Evolutionary conservation across 2,888 invertebrate genomes (phyloP), one percentile per base, ranked within the genome.

Genomic region (Sminthurides aquaticus): DNA sequence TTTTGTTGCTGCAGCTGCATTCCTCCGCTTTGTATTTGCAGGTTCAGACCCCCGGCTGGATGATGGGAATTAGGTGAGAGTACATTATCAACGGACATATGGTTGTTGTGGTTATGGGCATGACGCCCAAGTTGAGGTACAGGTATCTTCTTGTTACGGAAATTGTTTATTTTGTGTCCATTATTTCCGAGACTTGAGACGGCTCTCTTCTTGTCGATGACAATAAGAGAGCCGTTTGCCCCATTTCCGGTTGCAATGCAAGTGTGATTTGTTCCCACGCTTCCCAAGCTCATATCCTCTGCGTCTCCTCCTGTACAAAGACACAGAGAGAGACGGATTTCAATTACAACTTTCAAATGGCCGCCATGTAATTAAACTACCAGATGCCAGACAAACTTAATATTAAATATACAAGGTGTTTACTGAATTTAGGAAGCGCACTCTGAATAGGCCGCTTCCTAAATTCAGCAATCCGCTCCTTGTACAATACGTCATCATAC

Each of bases 201-300:
- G n/a, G n/a, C n/a, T 8, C 52, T 5, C 5, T 5, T 52, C 22
- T 52, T 52, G 52, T 52, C 22, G 15, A 52, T 15, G 57, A 62
- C 62, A 55, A 56, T 62, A 26, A 57, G 58, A 56, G 55, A 55
- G n/a, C 60, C 60, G 28, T 58, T 58, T 20, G 29, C 56, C 1
- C 57, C 63, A 15, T 55, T 61, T 20, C 34, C 48, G 11, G 61
- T 48, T 1, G 66, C 27, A 5, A 57, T 24, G 57, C 64, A 54
- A n/a, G 65, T 70, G 63, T 74, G 73, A 57, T 73, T 74, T 56
- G 71, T 73, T 0, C 69, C 74, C 25, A 74, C 68, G 58, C 72
- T 72, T 3, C 70, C 73, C 69, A 74, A 63, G 58, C 74, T 74
- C 65, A 74, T 69, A 65, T 74, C 74, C 69, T 74, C 74, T 66